Base-by-base conservation (phyloP, 1,140 invertebrate species). In the Aphelinus certus region DNA sequence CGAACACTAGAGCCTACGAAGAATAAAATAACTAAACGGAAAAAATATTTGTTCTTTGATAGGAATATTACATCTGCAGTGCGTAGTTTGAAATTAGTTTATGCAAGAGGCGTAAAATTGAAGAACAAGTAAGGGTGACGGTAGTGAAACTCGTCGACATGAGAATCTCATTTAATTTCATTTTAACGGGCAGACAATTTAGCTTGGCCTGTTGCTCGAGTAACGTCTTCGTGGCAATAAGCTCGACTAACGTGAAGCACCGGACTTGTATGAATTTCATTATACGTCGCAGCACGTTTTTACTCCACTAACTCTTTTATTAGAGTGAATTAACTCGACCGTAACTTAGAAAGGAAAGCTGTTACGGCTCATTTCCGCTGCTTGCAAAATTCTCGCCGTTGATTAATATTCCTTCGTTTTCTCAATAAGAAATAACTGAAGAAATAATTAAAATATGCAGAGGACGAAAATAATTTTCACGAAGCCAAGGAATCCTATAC, bases 111-210 rank as follows among this genome's bases (percentile, higher is more conserved):
- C 10, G 58, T 68, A 68, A 62, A 46, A 68, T 61, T 67, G 57
- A 74, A 74, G 72, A 56, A 47, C 48, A 67, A 68, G 58, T 42
- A 7, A 68, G 68, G 72, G 49, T 5, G 49, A 62, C 57, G 65
- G 55, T 45, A 68, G 57, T 67, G 57, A 67, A 68, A 68, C 65
- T 68, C 51, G 60, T 45, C 47, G 65, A 67, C 56, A 73, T 9
- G 53, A 61, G 55, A 73, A 73, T 73, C 71, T 67, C 71, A 73
- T 73, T 73, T 73, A 73, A 73, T 73, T 73, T 73, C 56, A 61
- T 67, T 67, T 73, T 61, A 68, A 74, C 65, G 65, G 49, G 56
- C 64, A 62, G 58, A 68, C 58, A 68, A 65, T 67, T 48, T 56
- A 68, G 58, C 58, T 68, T 68, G 48, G 65, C 72, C 72, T 68